phyloP scores from a whole-genome alignment of 2,797 vertebrate species.

The Acanthurus lineatus region DNA sequence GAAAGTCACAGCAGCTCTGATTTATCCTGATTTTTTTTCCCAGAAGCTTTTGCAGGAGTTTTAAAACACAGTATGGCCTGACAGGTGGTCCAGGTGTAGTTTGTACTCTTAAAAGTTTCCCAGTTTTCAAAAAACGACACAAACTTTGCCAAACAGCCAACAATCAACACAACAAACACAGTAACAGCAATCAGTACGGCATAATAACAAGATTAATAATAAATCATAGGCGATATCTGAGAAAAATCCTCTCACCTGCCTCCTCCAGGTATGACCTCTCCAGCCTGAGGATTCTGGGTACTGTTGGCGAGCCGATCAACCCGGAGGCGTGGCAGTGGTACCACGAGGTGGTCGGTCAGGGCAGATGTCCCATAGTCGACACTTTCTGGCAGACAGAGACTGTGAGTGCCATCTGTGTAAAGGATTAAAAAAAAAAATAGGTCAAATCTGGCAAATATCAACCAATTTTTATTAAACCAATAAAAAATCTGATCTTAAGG shows the following conservation, averaged over 20 bases:
- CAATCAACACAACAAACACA: not conserved
- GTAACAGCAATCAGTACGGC: too few relatives aligned
- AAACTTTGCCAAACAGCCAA: not conserved
- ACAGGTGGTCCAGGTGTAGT: not conserved
- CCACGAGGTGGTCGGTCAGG: constrained; percentile 82
- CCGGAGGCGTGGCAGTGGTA: constrained; percentile 89
- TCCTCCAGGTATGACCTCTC: constrained; percentile 82
- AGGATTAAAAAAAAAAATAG: too few relatives aligned
- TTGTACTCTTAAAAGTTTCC: not conserved
- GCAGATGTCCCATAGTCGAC: constrained; percentile 85
- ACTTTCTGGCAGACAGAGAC: constrained; percentile 91
- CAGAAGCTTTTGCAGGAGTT: not conserved
- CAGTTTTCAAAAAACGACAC: constrained; percentile 2
- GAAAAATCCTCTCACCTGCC: not conserved
- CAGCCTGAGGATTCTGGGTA: constrained; percentile 84
- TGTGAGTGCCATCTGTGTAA: constrained; percentile 60
- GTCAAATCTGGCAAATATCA: too few relatives aligned
- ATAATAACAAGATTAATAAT: not conserved
- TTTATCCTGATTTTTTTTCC: too few relatives aligned
- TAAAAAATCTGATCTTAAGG: too few relatives aligned
- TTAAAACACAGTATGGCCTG: constrained; percentile 1
- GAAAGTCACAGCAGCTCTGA: too few relatives aligned
- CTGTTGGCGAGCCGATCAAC: constrained; percentile 89
- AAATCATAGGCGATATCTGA: not conserved
- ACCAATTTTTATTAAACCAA: too few relatives aligned